phyloP scores from a whole-genome alignment of 1,140 invertebrate genomes.

The Brachionus angularis region DNA sequence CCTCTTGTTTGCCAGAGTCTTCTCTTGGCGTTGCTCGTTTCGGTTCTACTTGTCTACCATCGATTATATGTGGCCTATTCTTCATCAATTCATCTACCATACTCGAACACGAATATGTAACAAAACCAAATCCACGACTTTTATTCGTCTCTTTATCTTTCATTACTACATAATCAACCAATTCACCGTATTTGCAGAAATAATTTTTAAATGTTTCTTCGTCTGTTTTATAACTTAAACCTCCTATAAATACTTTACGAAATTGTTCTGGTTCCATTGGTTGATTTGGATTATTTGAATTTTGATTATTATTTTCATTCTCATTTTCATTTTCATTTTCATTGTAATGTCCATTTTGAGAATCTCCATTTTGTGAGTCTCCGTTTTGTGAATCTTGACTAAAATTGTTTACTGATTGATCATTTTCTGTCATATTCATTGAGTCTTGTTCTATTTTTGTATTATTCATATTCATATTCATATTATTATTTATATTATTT shows the following conservation, averaged over 20 bases:
- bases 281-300: not conserved
- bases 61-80: slow-evolving; percentile 74
- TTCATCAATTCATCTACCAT: slow-evolving; percentile 93
- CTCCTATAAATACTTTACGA: slow-evolving; percentile 44
- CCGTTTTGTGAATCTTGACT: not conserved
- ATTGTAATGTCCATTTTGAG: not conserved
- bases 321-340: not conserved
- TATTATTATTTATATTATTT: no score
- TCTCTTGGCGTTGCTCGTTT: slow-evolving; percentile 89
- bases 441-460: no score
- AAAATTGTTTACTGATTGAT: not conserved
- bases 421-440: not conserved
- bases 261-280: slow-evolving; percentile 43
- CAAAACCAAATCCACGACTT: slow-evolving; percentile 77
- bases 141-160: slow-evolving; percentile 23
- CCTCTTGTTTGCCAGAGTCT: slow-evolving; percentile 81
- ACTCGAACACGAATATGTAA: slow-evolving; percentile 80
- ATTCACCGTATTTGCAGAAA: slow-evolving; percentile 40
- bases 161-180: slow-evolving; percentile 44
- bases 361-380: not conserved
- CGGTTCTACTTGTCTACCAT: slow-evolving; percentile 84
- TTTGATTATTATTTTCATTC: not conserved
- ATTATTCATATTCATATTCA: no score
- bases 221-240: slow-evolving; percentile 27
- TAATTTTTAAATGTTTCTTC: slow-evolving; percentile 35